Evolutionary conservation across 2,113 vertebrate species (phyloP).

Genomic region (Chitala chitala): DNA sequence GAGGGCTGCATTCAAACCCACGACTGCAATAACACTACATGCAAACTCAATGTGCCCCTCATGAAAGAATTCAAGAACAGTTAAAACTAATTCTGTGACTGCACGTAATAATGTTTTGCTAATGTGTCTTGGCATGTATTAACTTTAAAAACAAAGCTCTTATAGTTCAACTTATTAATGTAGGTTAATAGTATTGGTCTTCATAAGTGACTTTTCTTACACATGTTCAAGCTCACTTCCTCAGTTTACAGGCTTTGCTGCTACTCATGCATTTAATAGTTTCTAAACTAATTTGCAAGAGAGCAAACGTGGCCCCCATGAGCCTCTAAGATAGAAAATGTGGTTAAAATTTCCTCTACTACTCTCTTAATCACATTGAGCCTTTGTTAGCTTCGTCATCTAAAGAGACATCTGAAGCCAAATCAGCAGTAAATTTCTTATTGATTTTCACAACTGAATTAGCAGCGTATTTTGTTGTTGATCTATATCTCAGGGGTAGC

Average conservation of each 20-base stretch:
- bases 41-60: too few relatives aligned
- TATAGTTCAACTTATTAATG: too few relatives aligned
- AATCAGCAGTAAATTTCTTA: constrained; percentile 22
- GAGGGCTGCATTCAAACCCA: too few relatives aligned
- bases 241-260: constrained; percentile 8
- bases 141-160: not conserved
- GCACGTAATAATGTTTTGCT: too few relatives aligned
- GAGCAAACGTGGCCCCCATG: constrained; percentile 13
- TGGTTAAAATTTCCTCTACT: constrained; percentile 23
- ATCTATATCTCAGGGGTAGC: not conserved
- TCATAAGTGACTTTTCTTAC: not conserved
- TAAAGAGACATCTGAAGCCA: constrained; percentile 25
- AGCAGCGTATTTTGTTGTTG: constrained; percentile 23
- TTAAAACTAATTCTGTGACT: too few relatives aligned
- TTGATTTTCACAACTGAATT: constrained; percentile 31
- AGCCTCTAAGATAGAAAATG: constrained; percentile 22
- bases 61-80: too few relatives aligned
- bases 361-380: constrained; percentile 26
- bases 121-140: too few relatives aligned
- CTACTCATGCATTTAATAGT: constrained; percentile 16
- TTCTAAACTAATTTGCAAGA: constrained; percentile 25
- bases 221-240: constrained; percentile 14
- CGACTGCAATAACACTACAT: too few relatives aligned
- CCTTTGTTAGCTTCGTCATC: not conserved
- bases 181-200: too few relatives aligned